A percentile compares a stretch with the other conserved stretches of the same genome.
Conservation (phyloP, 2,888 invertebrate genomes). For the Sinodicranocentrus sp. region DNA sequence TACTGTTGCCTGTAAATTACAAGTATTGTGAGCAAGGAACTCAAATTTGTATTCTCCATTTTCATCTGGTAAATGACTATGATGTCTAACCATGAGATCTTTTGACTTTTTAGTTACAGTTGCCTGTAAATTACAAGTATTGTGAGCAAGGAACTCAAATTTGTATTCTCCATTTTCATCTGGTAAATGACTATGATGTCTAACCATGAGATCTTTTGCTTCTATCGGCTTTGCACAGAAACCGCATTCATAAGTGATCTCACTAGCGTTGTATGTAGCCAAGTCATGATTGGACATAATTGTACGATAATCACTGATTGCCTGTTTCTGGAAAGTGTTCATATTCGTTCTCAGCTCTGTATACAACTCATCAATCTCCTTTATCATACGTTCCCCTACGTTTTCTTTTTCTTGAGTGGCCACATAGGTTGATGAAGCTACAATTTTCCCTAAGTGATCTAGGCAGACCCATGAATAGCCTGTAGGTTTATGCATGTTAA, state of each 20-base stretch:
- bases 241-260: no score
- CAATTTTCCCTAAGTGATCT: neutral
- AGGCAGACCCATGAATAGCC: neutral
- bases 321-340: neutral
- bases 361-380: no score
- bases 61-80: neutral
- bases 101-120: neutral
- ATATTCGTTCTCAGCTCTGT: no score
- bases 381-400: neutral
- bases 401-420: neutral
- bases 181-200: neutral
- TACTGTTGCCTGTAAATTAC: neutral
- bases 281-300: no score
- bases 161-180: neutral
- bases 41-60: neutral
- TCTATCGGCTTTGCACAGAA: neutral
- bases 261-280: no score
- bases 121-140: neutral
- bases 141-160: no score
- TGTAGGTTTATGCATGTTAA: neutral
- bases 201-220: neutral
- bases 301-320: no score
- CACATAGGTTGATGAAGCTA: neutral
- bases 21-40: neutral
- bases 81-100: neutral